Percentiles rank a stretch among this genome's conserved stretches.
Evolutionary conservation across 1,140 invertebrate species (phyloP).

Genomic region (Heliothis subflexa): DNA sequence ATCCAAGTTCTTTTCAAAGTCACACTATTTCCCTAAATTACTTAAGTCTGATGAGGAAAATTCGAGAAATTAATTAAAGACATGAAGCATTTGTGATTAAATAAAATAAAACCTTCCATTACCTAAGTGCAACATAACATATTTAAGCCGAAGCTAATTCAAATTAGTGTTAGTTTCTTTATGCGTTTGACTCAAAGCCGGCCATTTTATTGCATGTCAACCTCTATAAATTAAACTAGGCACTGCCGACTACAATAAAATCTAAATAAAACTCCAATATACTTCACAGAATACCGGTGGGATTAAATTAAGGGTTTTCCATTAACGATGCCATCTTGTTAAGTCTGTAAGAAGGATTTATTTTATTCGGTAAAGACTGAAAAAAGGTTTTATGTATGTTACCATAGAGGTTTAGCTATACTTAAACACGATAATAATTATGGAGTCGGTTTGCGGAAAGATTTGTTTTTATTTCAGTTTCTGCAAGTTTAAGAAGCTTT

Average conservation of each 20-base stretch:
- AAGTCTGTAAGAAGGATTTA: background rate
- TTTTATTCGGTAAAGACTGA: background rate
- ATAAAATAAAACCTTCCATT: no score
- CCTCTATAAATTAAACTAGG: background rate
- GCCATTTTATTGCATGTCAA: slow-evolving; percentile 1
- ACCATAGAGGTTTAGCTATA: no score
- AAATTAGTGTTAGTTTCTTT: background rate
- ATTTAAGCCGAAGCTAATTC: background rate
- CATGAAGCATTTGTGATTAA: no score
- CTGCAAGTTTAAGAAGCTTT: background rate
- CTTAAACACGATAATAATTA: no score
- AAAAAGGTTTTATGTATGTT: no score
- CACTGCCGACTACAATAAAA: slow-evolving; percentile 4
- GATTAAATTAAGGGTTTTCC: background rate
- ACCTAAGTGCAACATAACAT: no score
- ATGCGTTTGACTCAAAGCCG: background rate
- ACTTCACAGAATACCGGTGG: background rate
- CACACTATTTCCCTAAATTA: no score
- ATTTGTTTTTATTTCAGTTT: no score
- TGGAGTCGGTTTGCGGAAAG: no score
- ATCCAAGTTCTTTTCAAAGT: no score
- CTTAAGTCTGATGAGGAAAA: no score
- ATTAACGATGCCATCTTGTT: background rate
- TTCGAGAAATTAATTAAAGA: no score
- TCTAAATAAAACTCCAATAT: slow-evolving; percentile 25